Conservation (phyloP, 2,797 vertebrate species). For the Schizopygopsis malacanthus region DNA sequence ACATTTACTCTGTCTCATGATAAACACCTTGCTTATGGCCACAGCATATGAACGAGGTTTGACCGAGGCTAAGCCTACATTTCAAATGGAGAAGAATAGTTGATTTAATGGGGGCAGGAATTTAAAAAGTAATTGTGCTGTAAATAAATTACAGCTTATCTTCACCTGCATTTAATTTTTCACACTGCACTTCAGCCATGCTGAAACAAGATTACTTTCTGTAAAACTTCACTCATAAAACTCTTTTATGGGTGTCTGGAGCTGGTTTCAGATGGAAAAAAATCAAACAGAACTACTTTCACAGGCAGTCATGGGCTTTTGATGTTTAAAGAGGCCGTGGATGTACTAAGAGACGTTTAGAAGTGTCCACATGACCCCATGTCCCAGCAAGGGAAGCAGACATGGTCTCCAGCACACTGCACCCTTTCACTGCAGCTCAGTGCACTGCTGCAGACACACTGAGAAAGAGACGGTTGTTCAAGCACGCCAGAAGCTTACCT, state of each 20-base stretch:
- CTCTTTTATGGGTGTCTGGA: neutral
- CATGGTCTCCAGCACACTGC: constrained; percentile 35
- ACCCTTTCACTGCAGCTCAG: constrained; percentile 46
- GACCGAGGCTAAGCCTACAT: constrained; percentile 67
- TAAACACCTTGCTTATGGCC: constrained; percentile 66
- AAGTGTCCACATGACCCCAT: constrained; percentile 53
- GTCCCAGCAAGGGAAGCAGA: constrained; percentile 44
- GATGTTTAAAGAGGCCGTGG: constrained; percentile 10
- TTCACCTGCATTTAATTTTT: constrained; percentile 59
- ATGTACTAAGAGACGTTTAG: constrained; percentile 51
- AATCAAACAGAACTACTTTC: constrained; percentile 6
- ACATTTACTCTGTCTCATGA: constrained; percentile 69
- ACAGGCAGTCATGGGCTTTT: constrained; percentile 43
- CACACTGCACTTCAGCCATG: neutral
- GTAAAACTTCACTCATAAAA: constrained; percentile 13
- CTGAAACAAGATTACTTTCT: constrained; percentile 10
- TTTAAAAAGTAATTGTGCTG: constrained; percentile 72
- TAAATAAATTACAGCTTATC: constrained; percentile 67
- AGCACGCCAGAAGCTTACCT: neutral
- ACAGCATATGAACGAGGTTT: constrained; percentile 67
- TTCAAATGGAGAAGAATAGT: constrained; percentile 51
- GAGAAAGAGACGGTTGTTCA: constrained; percentile 34
- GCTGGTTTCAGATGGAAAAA: neutral
- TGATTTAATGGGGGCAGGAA: constrained; percentile 37
- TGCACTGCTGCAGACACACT: constrained; percentile 12